phyloP scores from a whole-genome alignment of 1,140 invertebrate species.

The Lordiphosa collinella region DNA sequence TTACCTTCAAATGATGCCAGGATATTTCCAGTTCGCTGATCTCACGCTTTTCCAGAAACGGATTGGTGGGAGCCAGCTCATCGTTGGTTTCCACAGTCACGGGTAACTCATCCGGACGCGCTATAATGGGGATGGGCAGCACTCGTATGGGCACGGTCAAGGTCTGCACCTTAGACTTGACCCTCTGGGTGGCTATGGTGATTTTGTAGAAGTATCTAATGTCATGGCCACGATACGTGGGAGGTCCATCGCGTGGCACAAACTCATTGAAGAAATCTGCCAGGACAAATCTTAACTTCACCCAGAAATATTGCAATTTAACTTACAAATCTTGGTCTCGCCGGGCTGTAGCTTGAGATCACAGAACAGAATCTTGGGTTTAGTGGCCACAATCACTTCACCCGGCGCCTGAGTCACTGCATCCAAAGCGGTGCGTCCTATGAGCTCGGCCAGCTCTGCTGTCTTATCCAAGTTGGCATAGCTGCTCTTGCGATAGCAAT shows the following conservation, averaged over 20 bases:
- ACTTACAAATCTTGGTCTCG: slow-evolving; percentile 95
- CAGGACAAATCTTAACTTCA: too few relatives aligned
- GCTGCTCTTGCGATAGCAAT: slow-evolving; percentile 84
- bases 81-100: slow-evolving; percentile 88
- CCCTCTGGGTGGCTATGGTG: slow-evolving; percentile 93
- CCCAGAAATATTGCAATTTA: too few relatives aligned
- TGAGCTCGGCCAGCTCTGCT: slow-evolving; percentile 63
- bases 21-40: slow-evolving; percentile 92
- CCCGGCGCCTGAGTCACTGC: slow-evolving; percentile 86
- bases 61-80: slow-evolving; percentile 93
- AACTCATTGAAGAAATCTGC: slow-evolving; percentile 94
- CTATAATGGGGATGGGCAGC: slow-evolving; percentile 89
- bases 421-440: slow-evolving; percentile 87
- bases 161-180: slow-evolving; percentile 85
- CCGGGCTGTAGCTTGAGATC: slow-evolving; percentile 93
- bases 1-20: slow-evolving; percentile 90
- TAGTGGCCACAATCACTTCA: slow-evolving; percentile 93
- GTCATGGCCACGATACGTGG: slow-evolving; percentile 95
- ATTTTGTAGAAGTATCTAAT: slow-evolving; percentile 98
- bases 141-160: slow-evolving; percentile 94
- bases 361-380: slow-evolving; percentile 97
- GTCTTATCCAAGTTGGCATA: slow-evolving; percentile 48
- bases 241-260: slow-evolving; percentile 93
- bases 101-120: slow-evolving; percentile 86
- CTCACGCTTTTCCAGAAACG: slow-evolving; percentile 91